Base-by-base conservation (phyloP, 2,888 invertebrate species). In the Globia sparganii region DNA sequence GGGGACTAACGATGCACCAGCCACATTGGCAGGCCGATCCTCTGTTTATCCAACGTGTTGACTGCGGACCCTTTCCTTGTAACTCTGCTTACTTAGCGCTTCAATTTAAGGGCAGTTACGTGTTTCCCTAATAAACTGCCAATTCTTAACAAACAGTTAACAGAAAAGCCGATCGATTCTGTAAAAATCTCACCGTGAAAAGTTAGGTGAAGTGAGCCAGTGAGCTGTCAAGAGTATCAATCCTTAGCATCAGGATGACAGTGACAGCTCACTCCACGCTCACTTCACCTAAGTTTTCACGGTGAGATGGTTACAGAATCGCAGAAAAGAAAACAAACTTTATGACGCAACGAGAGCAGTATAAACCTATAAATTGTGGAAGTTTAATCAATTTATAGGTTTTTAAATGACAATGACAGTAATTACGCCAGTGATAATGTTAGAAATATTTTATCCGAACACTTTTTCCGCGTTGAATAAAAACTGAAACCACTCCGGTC, bases 401-500 rank as follows among this genome's bases (percentile, higher is more conserved):
- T 65, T 58, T 53, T 2, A 71, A 68, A 71, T 75, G 72, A 76
- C 80, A 70, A 56, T 72, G 72, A 77, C 80, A 68, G 59, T 81
- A 82, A 83, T 82, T 78, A 79, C 53, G 37, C 40, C 66, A 15
- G 28, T 74, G 69, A 58, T 77, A 76, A 64, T 75, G 58, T 59
- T 69, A 56, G 58, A 74, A 68, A 77, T 77, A 37, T 75, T 79
- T 80, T 78, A 69, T 28, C 21, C 61, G 37, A 65, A 59, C 40
- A 73, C 53, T 80, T 82, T 78, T 82, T 77, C 67, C 61, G 76
- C 76, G 31, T 64, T 69, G 18, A 73, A 87, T 72, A 85, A 78
- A 81, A 85, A 83, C 73, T 88, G 85, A 90, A 89, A 87, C 85
- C 86, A 87, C 89, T 88, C 87, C 84, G 88, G 89, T 81, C 89